Evolutionary conservation across 2,888 invertebrate genomes (phyloP), one percentile per base, ranked within the genome.

Genomic region (Ormyrus nitidulus): DNA sequence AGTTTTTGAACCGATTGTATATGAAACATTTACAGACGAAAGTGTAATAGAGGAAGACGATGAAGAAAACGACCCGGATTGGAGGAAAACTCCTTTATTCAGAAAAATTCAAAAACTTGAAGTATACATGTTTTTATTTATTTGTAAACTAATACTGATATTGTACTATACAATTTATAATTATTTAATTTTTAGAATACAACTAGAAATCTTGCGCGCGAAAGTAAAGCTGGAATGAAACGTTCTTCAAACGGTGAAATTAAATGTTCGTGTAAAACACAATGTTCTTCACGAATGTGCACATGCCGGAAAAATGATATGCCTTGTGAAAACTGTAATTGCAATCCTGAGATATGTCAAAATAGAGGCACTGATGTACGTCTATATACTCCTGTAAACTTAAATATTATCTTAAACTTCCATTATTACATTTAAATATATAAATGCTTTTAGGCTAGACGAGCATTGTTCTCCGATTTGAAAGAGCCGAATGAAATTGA

Each of bases 1-100:
- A 11, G 10, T 68, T n/a, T 51, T 13, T 46, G 58, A 73, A 48
- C 9, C 10, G 44, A 19, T 76, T 13, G 34, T 51, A 7, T 81
- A 82, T n/a, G 79, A 83, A 68, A 53, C n/a, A 11, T 54, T 70
- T 8, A 82, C 84, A 8, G 87, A 88, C 66, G 86, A 87, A 3
- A 87, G 86, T 82, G 66, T 85, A 9, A 73, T 83, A 0, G 34
- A 34, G 34, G 72, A 79, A 8, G 91, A 92, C 83, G 91, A 92
- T 83, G 70, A 85, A 0, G 86, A 88, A 51, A 90, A 90, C 5
- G 95, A 95, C 87, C 95, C 95, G 0, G 95, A 95, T 85, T 95
- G 95, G 95, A 90, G 90, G 54, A 92, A 92, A 58, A 95, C 95
- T 1, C 95, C 95, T 0, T 87, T 95, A 0, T 93, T 92, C 75